Percentiles rank a stretch among this genome's conserved stretches.
These are phyloP conservation scores for Dromiciops gliroides DNA, from an alignment of 2,113 vertebrate genomes.

Conservation along the genomic window DNA sequence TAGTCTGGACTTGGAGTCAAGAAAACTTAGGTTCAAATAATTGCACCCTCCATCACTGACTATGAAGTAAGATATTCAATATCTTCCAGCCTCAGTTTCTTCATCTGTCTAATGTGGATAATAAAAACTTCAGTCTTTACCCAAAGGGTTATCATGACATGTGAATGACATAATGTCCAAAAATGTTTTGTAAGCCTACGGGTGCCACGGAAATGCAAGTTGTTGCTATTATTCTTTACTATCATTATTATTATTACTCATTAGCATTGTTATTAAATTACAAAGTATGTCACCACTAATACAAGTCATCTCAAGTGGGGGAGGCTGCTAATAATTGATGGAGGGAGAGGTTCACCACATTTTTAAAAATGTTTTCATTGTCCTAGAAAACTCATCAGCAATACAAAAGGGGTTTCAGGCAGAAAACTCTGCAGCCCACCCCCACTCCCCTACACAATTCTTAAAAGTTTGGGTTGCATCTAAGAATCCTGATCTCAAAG, in stretches of 20 bases:
- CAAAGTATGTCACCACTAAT: no score
- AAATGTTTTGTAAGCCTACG: not conserved
- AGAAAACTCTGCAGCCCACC: not conserved
- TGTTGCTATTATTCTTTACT: not conserved
- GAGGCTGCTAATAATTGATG: no score
- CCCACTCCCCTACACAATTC: not conserved
- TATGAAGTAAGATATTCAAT: not conserved
- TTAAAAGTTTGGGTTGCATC: not conserved
- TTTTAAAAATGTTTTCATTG: not conserved
- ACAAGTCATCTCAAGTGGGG: no score
- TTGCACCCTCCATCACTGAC: not conserved
- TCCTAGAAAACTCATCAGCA: no score
- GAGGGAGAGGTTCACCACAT: no score
- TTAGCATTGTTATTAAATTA: not conserved
- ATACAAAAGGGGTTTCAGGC: not conserved
- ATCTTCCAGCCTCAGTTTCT: not conserved
- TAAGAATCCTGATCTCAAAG: not conserved
- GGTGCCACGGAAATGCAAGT: not conserved
- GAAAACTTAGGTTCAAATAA: not conserved
- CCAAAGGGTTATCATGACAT: not conserved
- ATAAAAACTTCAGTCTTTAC: not conserved
- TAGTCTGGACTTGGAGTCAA: not conserved
- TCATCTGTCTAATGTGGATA: not conserved
- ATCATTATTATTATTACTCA: not conserved
- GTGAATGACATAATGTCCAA: not conserved